Evolutionary conservation across 2,113 vertebrate genomes (phyloP).

Genomic region (Solea solea): DNA sequence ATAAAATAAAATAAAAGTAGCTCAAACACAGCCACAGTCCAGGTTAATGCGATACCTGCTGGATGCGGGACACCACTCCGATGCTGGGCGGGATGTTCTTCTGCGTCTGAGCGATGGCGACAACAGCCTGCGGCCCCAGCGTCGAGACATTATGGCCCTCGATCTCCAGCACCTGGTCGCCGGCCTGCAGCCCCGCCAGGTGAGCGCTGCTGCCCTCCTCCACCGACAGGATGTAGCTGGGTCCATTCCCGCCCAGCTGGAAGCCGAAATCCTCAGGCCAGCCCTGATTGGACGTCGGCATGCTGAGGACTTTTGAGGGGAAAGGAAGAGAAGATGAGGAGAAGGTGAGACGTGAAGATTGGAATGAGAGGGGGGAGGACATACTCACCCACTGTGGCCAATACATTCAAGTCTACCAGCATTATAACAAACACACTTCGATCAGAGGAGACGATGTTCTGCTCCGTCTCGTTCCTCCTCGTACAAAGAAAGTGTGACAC

Average conservation of each 20-base stretch:
- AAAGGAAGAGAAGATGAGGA: neutral
- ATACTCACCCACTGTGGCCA: constrained; percentile 47
- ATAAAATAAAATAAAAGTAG: no score
- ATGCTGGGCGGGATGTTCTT: constrained; percentile 93
- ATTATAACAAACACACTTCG: constrained; percentile 18
- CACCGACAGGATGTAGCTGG: constrained; percentile 93
- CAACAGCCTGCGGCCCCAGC: constrained; percentile 81
- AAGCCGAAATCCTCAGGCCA: constrained; percentile 98
- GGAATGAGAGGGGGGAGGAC: neutral
- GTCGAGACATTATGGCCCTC: constrained; percentile 90
- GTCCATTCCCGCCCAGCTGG: constrained; percentile 87
- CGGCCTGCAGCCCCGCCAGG: constrained; percentile 87
- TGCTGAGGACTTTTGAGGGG: constrained; percentile 80
- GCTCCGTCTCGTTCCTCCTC: constrained; percentile 22
- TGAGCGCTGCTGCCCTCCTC: constrained; percentile 93
- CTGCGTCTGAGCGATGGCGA: constrained; percentile 86
- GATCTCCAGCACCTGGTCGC: constrained; percentile 95
- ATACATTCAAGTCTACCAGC: constrained; percentile 37
- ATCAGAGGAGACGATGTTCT: neutral
- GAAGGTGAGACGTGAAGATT: neutral
- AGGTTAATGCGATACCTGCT: constrained; percentile 69
- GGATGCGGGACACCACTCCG: constrained; percentile 90
- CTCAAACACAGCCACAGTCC: no score
- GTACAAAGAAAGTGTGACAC: constrained; percentile 56
- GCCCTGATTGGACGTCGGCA: constrained; percentile 90